Conservation (phyloP, 2,888 invertebrate species). For the Caenorhabditis sp. region DNA sequence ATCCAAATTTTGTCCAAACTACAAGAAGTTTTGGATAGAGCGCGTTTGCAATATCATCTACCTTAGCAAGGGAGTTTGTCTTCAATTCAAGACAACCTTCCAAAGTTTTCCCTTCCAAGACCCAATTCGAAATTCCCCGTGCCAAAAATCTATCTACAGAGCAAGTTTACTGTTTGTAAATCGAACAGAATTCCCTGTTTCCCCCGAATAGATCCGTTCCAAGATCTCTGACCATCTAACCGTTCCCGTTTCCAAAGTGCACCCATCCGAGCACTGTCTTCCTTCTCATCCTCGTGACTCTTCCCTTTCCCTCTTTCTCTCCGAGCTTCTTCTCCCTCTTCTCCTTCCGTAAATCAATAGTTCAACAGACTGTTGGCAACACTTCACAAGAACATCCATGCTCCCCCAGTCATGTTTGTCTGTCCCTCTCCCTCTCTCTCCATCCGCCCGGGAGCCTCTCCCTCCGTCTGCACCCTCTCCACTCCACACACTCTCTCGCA, state of each 20-base stretch:
- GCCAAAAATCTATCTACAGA: no score
- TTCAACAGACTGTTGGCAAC: slow-evolving; percentile 28
- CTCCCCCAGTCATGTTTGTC: slow-evolving; percentile 1
- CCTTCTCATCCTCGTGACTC: no score
- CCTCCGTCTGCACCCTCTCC: neutral
- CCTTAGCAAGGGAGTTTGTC: no score
- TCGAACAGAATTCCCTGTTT: no score
- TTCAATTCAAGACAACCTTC: no score
- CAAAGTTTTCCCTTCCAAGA: no score
- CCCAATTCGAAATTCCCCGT: neutral
- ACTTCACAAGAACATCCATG: slow-evolving; percentile 28
- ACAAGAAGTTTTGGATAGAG: no score
- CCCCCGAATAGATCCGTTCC: no score
- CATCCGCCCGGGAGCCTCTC: slow-evolving; percentile 9
- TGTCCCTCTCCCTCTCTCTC: neutral
- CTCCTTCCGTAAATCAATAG: slow-evolving; percentile 19
- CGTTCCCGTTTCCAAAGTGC: slow-evolving; percentile 24
- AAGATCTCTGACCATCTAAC: neutral
- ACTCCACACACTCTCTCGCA: neutral
- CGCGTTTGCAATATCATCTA: no score
- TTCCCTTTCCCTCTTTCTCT: slow-evolving; percentile 11
- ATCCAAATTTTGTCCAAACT: no score
- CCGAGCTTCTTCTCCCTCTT: slow-evolving; percentile 1
- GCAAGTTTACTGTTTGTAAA: no score
- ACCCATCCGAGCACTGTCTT: slow-evolving; percentile 21